Conservation (phyloP, 2,888 invertebrate species). For the Orthosia gracilis region DNA sequence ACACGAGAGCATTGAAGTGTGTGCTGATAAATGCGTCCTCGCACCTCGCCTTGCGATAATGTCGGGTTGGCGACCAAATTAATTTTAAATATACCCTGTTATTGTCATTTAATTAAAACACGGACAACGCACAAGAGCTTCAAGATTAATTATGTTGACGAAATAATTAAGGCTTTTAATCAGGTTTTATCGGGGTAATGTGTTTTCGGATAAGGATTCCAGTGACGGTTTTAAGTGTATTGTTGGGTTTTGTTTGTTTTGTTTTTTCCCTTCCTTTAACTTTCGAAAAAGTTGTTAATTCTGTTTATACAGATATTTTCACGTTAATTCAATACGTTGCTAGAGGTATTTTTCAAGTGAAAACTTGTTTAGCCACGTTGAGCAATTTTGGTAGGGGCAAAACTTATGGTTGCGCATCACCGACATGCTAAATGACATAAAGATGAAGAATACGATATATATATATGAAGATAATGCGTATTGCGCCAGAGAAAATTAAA, state of each 20-base stretch:
- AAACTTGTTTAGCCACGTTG: no score
- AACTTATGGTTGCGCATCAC: no score
- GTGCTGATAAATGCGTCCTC: conserved; percentile 84
- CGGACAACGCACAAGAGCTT: conserved; percentile 60
- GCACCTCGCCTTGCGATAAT: conserved; percentile 79
- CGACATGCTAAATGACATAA: no score
- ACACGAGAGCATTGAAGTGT: conserved; percentile 87
- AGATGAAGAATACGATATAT: no score
- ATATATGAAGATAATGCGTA: no score
- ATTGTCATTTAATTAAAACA: conserved; percentile 83
- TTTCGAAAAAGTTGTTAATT: not conserved
- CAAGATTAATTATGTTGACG: conserved; percentile 62
- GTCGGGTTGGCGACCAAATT: conserved; percentile 80
- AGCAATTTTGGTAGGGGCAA: no score
- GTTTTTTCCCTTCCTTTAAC: not conserved
- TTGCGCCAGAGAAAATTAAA: no score
- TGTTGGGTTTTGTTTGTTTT: conserved; percentile 16
- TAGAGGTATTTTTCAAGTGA: not conserved
- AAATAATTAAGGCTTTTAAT: conserved; percentile 59
- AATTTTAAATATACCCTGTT: conserved; percentile 84
- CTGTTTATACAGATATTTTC: not conserved
- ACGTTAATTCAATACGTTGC: not conserved
- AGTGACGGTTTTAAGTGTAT: conserved; percentile 36
- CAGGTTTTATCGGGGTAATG: conserved; percentile 51
- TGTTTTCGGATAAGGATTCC: conserved; percentile 36